phyloP scores from a whole-genome alignment of 2,888 invertebrate species.

The Tetranychus truncatus region DNA sequence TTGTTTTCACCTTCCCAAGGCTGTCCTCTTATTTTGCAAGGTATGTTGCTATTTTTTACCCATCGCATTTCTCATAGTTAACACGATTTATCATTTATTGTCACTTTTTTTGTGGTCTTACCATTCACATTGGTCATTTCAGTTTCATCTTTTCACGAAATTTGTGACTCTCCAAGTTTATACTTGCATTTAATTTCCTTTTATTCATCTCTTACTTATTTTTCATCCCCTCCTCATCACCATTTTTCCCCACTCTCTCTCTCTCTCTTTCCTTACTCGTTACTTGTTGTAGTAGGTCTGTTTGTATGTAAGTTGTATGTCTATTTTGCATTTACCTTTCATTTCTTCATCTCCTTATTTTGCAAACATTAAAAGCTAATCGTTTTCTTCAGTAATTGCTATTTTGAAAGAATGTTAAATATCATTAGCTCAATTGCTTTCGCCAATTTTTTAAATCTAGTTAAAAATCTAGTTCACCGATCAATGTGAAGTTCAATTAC shows the following conservation, averaged over 20 bases:
- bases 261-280: slow-evolving; percentile 7
- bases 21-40: background rate
- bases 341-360: background rate
- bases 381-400: background rate
- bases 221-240: too few species aligned
- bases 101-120: too few species aligned
- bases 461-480: background rate
- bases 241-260: background rate
- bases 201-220: too few species aligned
- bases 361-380: background rate
- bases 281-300: background rate
- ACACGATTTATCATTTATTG: too few species aligned
- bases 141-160: too few species aligned
- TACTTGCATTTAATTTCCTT: too few species aligned
- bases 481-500: background rate
- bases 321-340: background rate
- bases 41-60: background rate
- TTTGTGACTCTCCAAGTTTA: too few species aligned
- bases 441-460: background rate
- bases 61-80: too few species aligned
- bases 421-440: background rate
- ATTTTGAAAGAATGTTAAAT: background rate
- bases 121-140: too few species aligned
- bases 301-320: background rate
- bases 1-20: too few species aligned